Evolutionary conservation across 1,140 invertebrate genomes (phyloP), one percentile per base, ranked within the genome.

Genomic region (Trachelipus rathkii): DNA sequence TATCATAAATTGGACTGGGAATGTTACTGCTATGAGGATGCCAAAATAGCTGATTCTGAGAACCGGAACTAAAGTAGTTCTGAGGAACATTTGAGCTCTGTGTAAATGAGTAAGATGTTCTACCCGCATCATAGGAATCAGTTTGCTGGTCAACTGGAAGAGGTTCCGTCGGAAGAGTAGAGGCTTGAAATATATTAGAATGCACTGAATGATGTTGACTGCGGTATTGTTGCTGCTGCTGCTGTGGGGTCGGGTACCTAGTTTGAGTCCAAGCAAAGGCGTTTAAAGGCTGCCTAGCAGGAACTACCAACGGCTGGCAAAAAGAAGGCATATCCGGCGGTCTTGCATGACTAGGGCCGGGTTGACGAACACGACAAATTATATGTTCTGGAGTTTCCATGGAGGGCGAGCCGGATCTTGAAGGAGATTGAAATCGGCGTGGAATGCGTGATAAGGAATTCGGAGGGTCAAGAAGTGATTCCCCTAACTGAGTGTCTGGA

Each of bases 401-500:
- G n/a, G 83, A 83, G 7, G 84, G 83, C 15, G 83, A 84, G 15
- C 84, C 83, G 71, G 83, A 83, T 24, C 84, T 75, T 0, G 83
- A 83, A 9, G 84, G 85, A 23, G 84, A 85, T 74, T 85, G 84
- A 77, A 83, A 85, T 11, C 84, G 80, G 21, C 83, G 83, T 43
- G 84, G 81, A 70, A 85, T 83, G 80, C 83, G 83, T 9, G 83
- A 80, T 60, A 83, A 76, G 67, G 76, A 82, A 73, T 83, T 82
- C 9, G 85, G 85, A 50, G 85, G 85, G 81, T 87, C 86, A 33
- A 87, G 81, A 19, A 87, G 83, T 79, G 85, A 84, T 70, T 87
- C 86, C 24, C 86, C 86, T 9, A 87, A 82, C 78, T 83, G 82
- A 10, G 81, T 79, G 78, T 84, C 82, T 21, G 77, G 82, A 19